Evolutionary conservation across 1,140 invertebrate genomes (phyloP).

Genomic region (Proctacanthus coquilletti): DNA sequence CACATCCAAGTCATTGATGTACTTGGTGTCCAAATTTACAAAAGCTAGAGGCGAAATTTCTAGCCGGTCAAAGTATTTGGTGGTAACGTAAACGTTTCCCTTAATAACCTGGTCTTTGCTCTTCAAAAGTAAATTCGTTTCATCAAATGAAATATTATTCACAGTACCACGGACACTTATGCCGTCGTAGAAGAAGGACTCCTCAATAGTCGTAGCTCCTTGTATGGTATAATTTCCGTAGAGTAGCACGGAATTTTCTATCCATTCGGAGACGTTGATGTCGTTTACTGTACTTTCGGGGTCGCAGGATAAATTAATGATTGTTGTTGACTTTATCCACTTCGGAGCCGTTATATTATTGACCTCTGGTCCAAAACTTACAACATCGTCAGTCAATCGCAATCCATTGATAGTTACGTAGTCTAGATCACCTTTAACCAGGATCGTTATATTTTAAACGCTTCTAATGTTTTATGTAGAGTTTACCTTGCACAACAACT

Average conservation of each 20-base stretch:
- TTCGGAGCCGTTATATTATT: constrained; percentile 27
- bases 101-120: constrained; percentile 12
- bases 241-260: constrained; percentile 22
- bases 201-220: constrained; percentile 14
- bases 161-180: constrained; percentile 15
- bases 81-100: constrained; percentile 17
- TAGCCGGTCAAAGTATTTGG: constrained; percentile 10
- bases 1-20: constrained; percentile 15
- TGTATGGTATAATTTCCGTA: constrained; percentile 22
- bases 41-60: constrained; percentile 18
- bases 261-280: constrained; percentile 29
- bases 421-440: constrained; percentile 10
- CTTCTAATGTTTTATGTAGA: no score
- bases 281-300: constrained; percentile 22
- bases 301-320: constrained; percentile 17
- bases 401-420: constrained; percentile 26
- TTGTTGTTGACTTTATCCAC: constrained; percentile 14
- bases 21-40: constrained; percentile 16
- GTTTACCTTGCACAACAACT: constrained; percentile 13
- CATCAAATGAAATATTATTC: constrained; percentile 13
- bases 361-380: constrained; percentile 15
- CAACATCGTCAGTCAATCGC: constrained; percentile 29
- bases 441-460: background rate
- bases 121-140: constrained; percentile 13
- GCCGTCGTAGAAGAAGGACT: constrained; percentile 19